Evolutionary conservation across 2,888 invertebrate genomes (phyloP), one percentile per base, ranked within the genome.

Genomic region (Melanotus villosus): DNA sequence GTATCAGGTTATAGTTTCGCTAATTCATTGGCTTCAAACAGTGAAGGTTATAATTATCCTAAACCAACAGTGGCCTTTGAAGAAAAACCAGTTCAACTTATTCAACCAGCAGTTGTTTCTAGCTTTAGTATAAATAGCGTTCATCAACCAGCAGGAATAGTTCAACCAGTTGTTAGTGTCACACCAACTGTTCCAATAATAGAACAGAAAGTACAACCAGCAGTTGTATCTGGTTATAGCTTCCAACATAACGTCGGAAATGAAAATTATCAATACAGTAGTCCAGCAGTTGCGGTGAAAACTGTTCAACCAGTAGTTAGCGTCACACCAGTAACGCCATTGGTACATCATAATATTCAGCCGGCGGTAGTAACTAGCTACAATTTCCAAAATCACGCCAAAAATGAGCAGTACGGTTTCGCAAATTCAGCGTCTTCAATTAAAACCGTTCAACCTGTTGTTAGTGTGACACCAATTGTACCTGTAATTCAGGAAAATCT

Each of bases 1-100:
- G 32, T 58, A 41, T 65, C 69, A 82, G 50, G 84, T 85, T 59
- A 80, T 81, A 75, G 72, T 84, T 5, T 50, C n/a, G 14, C 12
- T 14, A 50, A 23, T 18, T 16, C 7, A 2, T 5, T 30, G 7
- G 9, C 38, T 4, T 26, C 26, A 7, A 26, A 26, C 3, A 5
- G 4, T 26, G 14, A 12, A 4, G 38, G 38, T 6, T 12, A 38
- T n/a, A 38, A 4, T n/a, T 45, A 45, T 19, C 19, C 19, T 1
- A 45, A 10, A 2, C 38, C 45, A 18, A 7, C 26, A 7, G 7
- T 26, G 7, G 26, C 26, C 26, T 26, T 26, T 7, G 26, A 26
- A 26, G 26, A 26, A 21, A 52, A 50, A 26, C 26, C 52, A 12
- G 6, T 30, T 1, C 21, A 18, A 21, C 7, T 30, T 14, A 1